Conservation (phyloP, 2,113 vertebrate genomes). For the Hystrix cristata region DNA sequence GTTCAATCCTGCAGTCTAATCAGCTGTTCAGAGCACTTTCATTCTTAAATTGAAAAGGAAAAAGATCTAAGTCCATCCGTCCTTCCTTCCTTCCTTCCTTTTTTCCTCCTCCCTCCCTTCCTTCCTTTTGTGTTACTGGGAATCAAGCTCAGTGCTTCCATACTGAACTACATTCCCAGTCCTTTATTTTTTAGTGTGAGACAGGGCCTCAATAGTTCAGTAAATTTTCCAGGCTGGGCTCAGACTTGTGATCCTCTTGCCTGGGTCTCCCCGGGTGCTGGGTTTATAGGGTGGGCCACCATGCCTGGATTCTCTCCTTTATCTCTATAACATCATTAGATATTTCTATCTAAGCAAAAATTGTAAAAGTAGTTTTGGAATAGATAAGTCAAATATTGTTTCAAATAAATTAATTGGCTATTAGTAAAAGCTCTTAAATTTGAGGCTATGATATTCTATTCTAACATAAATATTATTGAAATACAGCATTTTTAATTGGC, state of each 20-base stretch:
- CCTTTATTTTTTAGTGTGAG: too few species aligned
- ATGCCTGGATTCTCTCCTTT: background rate
- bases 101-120: too few species aligned
- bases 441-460: slow-evolving; percentile 18
- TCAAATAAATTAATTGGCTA: slow-evolving; percentile 20
- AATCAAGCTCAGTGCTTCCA: background rate
- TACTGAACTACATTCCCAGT: too few species aligned
- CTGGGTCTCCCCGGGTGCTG: background rate
- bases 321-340: background rate
- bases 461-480: slow-evolving; percentile 32
- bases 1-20: background rate
- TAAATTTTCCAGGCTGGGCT: background rate
- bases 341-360: slow-evolving; percentile 26
- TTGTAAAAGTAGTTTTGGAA: background rate
- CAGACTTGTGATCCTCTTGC: background rate
- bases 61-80: background rate
- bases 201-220: background rate
- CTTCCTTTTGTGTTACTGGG: background rate
- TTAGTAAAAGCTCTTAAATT: slow-evolving; percentile 49
- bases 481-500: slow-evolving; percentile 29
- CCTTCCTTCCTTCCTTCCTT: too few species aligned
- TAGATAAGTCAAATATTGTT: background rate
- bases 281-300: background rate
- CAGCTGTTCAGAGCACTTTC: slow-evolving; percentile 13
- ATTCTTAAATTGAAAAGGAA: slow-evolving; percentile 2